Evolutionary conservation across 2,113 vertebrate genomes (phyloP).

Genomic region (Tinamus guttatus): DNA sequence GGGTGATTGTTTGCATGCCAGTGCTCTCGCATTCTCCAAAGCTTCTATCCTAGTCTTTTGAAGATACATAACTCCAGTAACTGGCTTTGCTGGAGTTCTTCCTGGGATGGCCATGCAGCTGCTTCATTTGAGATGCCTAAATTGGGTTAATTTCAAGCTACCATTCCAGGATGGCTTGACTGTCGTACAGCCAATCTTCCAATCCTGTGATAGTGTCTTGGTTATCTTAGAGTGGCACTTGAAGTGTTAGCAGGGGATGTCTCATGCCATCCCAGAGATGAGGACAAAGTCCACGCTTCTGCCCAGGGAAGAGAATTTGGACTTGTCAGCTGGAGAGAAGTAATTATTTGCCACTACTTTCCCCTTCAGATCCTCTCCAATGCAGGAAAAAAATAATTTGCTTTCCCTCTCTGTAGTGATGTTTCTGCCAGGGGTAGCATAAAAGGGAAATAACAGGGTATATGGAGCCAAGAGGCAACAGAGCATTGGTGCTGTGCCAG

Average conservation of each 20-base stretch:
- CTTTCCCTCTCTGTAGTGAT: background rate
- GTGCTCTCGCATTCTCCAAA: background rate
- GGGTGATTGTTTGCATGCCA: background rate
- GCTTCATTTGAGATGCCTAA: background rate
- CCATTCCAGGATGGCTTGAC: background rate
- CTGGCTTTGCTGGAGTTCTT: background rate
- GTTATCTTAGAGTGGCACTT: background rate
- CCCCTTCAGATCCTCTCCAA: background rate
- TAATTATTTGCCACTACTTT: conserved; percentile 18
- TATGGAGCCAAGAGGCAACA: conserved; percentile 25
- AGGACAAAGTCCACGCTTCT: background rate
- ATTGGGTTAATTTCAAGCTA: background rate
- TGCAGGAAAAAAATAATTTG: conserved; percentile 34
- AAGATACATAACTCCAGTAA: background rate
- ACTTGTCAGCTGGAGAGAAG: background rate
- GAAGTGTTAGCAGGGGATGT: background rate
- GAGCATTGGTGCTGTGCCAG: conserved; percentile 13
- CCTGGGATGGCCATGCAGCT: background rate
- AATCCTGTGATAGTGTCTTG: background rate
- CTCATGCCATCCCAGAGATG: background rate
- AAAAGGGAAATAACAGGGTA: conserved; percentile 52
- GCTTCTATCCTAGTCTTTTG: background rate
- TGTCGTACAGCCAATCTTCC: background rate
- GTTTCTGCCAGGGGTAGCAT: conserved; percentile 41
- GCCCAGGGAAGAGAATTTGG: background rate